A percentile compares a stretch with the other conserved stretches of the same genome.
phyloP scores from a whole-genome alignment of 53 echinoderm and acorn worm species.

The Crossaster papposus region DNA sequence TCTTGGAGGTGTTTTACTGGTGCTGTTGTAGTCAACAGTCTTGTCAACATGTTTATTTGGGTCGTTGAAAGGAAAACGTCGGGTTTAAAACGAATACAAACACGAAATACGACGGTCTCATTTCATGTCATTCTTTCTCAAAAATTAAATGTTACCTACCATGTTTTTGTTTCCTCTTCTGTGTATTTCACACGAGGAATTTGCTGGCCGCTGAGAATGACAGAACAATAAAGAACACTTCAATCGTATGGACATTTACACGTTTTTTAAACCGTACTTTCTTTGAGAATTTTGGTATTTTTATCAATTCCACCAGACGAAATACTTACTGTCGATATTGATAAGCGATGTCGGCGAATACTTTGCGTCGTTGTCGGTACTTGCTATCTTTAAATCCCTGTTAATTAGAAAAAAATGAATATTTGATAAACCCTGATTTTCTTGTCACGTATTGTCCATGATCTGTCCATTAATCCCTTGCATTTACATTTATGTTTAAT shows the following conservation, averaged over 20 bases:
- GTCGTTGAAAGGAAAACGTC: too few relatives aligned
- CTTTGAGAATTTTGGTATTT: not conserved
- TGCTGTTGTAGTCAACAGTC: too few relatives aligned
- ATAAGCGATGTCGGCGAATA: constrained; percentile 88
- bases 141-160: constrained; percentile 50
- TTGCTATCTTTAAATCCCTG: constrained; percentile 88
- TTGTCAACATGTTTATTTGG: too few relatives aligned
- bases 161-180: constrained; percentile 82
- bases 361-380: constrained; percentile 77
- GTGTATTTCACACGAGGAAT: constrained; percentile 92
- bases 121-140: not conserved
- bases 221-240: not conserved
- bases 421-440: not conserved
- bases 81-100: too few relatives aligned
- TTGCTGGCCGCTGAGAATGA: constrained; percentile 71
- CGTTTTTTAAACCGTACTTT: not conserved
- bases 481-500: not conserved
- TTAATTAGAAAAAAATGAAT: not conserved
- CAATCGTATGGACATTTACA: not conserved
- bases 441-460: too few relatives aligned
- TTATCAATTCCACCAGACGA: not conserved
- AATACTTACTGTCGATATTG: constrained; percentile 88
- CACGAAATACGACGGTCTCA: too few relatives aligned
- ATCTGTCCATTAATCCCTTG: too few relatives aligned
- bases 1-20: too few relatives aligned